phyloP scores from a whole-genome alignment of 1,140 invertebrate species.

The Lepeophtheirus salmonis region DNA sequence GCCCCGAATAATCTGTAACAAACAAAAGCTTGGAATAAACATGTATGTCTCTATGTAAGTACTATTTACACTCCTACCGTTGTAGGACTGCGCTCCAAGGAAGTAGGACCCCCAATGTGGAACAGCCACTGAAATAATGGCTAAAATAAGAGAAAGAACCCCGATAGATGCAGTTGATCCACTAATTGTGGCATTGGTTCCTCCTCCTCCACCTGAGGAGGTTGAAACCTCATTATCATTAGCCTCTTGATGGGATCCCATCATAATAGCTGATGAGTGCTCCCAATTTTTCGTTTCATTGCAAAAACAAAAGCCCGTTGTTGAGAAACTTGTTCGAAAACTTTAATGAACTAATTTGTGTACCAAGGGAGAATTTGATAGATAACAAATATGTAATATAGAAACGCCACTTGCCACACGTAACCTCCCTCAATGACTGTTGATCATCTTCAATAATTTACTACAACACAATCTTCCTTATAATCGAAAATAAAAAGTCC shows the following conservation, averaged over 20 bases:
- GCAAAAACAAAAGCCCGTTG: too few relatives aligned
- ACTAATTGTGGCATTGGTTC: slow-evolving; percentile 1
- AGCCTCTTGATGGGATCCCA: neutral
- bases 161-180: neutral
- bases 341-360: too few relatives aligned
- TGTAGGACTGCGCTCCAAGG: neutral
- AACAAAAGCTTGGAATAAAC: neutral
- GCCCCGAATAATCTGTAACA: neutral
- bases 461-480: too few relatives aligned
- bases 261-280: neutral
- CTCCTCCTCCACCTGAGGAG: neutral
- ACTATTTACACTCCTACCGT: neutral
- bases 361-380: too few relatives aligned
- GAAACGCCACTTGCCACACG: too few relatives aligned
- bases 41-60: too few relatives aligned
- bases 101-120: neutral
- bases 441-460: too few relatives aligned
- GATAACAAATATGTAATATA: too few relatives aligned
- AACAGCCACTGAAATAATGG: slow-evolving; percentile 2
- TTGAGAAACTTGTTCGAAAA: too few relatives aligned
- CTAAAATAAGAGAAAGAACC: neutral
- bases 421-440: too few relatives aligned
- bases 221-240: neutral
- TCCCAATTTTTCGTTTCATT: too few relatives aligned
- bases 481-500: too few relatives aligned